These are phyloP conservation scores for Semaprochilodus insignis DNA, from an alignment of 2,797 vertebrate species.

Conservation along the genomic window DNA sequence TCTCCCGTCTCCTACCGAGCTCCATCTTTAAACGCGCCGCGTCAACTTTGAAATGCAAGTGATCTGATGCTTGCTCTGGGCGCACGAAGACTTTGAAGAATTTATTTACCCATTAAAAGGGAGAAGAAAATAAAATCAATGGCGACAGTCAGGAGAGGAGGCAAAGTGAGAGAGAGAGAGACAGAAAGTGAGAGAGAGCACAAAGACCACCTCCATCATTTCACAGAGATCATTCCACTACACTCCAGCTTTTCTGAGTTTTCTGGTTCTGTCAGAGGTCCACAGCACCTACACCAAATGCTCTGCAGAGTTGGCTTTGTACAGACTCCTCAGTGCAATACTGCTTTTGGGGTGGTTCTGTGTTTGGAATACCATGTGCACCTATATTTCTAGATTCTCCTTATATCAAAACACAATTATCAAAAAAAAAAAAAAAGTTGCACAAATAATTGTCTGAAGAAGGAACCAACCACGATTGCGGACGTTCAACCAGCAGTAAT, in stretches of 20 bases:
- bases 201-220: slow-evolving; percentile 41
- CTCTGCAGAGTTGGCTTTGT: neutral
- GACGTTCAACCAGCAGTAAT: too few relatives aligned
- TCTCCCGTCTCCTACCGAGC: slow-evolving; percentile 76
- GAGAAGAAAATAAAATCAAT: slow-evolving; percentile 80
- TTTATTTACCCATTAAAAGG: slow-evolving; percentile 74
- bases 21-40: slow-evolving; percentile 83
- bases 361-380: neutral
- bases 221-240: slow-evolving; percentile 19
- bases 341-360: neutral
- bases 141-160: slow-evolving; percentile 75
- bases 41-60: slow-evolving; percentile 86
- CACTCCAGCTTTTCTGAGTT: slow-evolving; percentile 9
- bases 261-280: slow-evolving; percentile 18
- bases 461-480: too few relatives aligned
- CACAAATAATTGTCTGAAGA: too few relatives aligned
- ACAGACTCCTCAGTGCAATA: neutral
- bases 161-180: slow-evolving; percentile 29
- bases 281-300: neutral
- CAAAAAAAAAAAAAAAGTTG: too few relatives aligned
- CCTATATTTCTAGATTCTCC: neutral
- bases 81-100: slow-evolving; percentile 83
- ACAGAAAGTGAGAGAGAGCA: slow-evolving; percentile 28
- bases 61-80: slow-evolving; percentile 90
- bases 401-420: neutral